Base-by-base conservation (phyloP, 2,888 invertebrate species). In the Apodemia zela region DNA sequence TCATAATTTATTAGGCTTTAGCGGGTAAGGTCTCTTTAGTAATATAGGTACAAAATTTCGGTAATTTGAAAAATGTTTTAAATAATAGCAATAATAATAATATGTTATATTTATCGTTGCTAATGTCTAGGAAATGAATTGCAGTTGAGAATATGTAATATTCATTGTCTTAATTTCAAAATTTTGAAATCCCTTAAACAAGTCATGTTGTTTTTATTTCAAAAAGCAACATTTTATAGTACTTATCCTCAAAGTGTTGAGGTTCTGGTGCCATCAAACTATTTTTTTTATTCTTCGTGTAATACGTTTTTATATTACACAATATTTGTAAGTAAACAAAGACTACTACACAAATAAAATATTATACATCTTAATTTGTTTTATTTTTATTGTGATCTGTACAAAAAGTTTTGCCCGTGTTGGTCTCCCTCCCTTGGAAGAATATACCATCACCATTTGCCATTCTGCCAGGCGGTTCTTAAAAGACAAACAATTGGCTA, bases 311-410 rank as follows among this genome's bases (percentile, higher is more conserved):
- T 70, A 71, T 66, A 67, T 69, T 70, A 70, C 68, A 68, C 71
- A 64, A 63, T 62, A 66, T 71, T 71, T 71, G 70, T 67, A 68
- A 70, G 67, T 68, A 71, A 68, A 73, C 70, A 73, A 73, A 73
- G 71, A 72, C 64, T 70, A 71, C 68, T 65, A 71, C 63, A 65
- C 70, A 67, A 74, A 70, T 74, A 71, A 70, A 74, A 67, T 69
- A 68, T 71, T 64, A 68, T 63, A 69, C 62, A 62, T 68, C 66
- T 60, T 65, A 51, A 54, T 13, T 62, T 62, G 33, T 67, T 68
- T 69, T 65, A 68, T 66, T 63, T 21, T 18, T 49, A 13, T 38
- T 38, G 13, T 38, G 38, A 13, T 38, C 13, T 38, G 11, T 38
- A 4, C 4, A 21, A 25, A 29, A 11, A 29, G 33, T 33, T 33